Evolutionary conservation across 2,797 vertebrate species (phyloP), one percentile per base, ranked within the genome.

Genomic region (Tinamus major): DNA sequence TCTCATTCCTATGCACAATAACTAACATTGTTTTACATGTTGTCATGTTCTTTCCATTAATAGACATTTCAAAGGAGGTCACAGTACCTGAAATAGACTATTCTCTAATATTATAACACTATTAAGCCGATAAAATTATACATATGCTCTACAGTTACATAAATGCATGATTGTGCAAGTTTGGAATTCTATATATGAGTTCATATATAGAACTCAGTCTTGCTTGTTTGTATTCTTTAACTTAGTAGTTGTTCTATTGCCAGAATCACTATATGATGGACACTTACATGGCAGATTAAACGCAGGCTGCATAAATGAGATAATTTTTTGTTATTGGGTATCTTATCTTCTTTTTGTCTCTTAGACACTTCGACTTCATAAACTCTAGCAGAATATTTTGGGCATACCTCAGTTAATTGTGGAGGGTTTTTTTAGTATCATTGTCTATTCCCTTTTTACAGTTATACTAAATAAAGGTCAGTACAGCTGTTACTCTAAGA

Each of bases 51-150:
- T 21, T 91, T 89, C 77, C 49, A 85, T 67, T 93, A 89, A 83
- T 3, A 94, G 94, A 51, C 31, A 58, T 80, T 93, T 92, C 56
- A 86, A 93, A 94, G 59, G 67, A 91, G 81, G 87, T 90, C 78
- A 63, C 33, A 33, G 37, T 64, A 56, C 79, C 63, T 55, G 74
- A 96, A 96, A 92, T 81, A 96, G 79, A 88, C 48, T 70, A 61
- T 27, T 92, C 4, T 88, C 46, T 85, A 91, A 70, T 79, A 82
- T 67, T 63, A 84, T 72, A 23, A 2, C 53, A 77, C 79, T 78
- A 74, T 91, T 88, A 88, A 65, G 27, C 11, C 81, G 85, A 90
- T 94, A 91, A 89, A 95, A 84, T 91, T 88, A 85, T 64, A 91
- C 49, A 16, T 76, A 69, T 72, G 56, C 51, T 84, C 77, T 42